These are phyloP conservation scores for Drosophila asahinai DNA, from an alignment of 1,140 invertebrate species.

Conservation along the genomic window DNA sequence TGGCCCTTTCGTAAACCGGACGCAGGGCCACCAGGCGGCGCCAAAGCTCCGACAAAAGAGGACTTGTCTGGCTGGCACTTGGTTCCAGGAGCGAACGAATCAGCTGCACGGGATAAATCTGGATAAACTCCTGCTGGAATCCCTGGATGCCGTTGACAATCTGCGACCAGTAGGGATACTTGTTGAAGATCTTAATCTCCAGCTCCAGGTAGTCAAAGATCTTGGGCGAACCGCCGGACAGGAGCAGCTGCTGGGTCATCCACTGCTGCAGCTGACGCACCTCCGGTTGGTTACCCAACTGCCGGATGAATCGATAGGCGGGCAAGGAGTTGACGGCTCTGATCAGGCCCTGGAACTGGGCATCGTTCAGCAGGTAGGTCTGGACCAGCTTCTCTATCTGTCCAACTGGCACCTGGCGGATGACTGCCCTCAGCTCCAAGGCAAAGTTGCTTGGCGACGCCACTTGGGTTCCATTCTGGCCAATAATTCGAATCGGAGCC, in stretches of 20 bases:
- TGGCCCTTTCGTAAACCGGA: conserved; percentile 68
- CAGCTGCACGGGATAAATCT: conserved; percentile 55
- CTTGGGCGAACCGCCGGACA: conserved; percentile 56
- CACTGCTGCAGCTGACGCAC: conserved; percentile 59
- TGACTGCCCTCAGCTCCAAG: conserved; percentile 56
- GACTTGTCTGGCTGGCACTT: conserved; percentile 48
- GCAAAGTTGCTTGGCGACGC: conserved; percentile 42
- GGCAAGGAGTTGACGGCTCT: conserved; percentile 61
- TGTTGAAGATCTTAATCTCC: conserved; percentile 71
- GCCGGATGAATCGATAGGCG: conserved; percentile 49
- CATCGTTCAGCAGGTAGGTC: conserved; percentile 72
- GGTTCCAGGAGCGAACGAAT: conserved; percentile 58
- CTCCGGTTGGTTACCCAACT: conserved; percentile 63
- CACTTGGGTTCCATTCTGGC: not conserved
- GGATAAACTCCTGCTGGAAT: conserved; percentile 62
- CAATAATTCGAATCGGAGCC: conserved; percentile 1
- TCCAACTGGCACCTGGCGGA: conserved; percentile 47
- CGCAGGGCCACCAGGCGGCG: conserved; percentile 59
- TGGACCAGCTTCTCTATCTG: conserved; percentile 60
- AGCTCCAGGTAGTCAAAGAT: conserved; percentile 70
- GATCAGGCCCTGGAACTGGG: conserved; percentile 64
- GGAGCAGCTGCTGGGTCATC: conserved; percentile 59
- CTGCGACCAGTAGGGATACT: conserved; percentile 69
- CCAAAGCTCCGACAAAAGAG: conserved; percentile 65
- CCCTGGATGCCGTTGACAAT: conserved; percentile 61